Conservation (phyloP, 2,113 vertebrate species). For the Eurystomus gularis region DNA sequence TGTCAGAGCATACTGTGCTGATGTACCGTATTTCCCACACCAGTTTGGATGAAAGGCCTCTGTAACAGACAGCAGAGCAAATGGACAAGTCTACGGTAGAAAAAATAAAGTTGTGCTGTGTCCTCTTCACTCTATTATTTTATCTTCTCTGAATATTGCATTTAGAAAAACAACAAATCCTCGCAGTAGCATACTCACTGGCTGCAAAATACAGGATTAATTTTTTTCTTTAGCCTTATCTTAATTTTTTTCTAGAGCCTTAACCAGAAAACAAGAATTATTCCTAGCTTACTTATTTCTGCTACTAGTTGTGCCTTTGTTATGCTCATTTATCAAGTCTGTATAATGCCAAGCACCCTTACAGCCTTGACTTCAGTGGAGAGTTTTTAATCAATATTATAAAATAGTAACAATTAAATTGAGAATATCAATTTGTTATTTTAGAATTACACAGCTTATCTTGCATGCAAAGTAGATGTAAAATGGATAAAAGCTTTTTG, state of each 20-base stretch:
- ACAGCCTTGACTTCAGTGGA: neutral
- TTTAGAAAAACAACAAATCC: neutral
- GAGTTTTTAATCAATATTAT: neutral
- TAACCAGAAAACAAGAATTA: neutral
- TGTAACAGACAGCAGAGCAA: neutral
- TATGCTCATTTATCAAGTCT: neutral
- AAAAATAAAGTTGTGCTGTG: neutral
- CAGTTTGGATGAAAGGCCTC: neutral
- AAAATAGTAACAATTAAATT: neutral
- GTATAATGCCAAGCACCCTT: neutral
- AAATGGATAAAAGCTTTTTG: neutral
- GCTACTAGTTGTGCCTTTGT: neutral
- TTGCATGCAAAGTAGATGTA: neutral
- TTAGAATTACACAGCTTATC: neutral
- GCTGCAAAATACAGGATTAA: neutral
- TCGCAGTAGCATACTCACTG: neutral
- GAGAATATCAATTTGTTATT: neutral
- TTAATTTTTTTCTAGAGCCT: neutral
- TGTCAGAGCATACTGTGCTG: neutral
- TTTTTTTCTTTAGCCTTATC: neutral
- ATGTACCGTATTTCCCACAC: neutral
- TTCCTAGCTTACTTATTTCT: neutral
- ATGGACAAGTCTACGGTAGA: neutral
- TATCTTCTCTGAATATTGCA: neutral
- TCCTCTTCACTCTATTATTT: neutral